Evolutionary conservation across 92 coral and sea anemone genomes (phyloP), one percentile per base, ranked within the genome.

Genomic region (Porites cylindrica): DNA sequence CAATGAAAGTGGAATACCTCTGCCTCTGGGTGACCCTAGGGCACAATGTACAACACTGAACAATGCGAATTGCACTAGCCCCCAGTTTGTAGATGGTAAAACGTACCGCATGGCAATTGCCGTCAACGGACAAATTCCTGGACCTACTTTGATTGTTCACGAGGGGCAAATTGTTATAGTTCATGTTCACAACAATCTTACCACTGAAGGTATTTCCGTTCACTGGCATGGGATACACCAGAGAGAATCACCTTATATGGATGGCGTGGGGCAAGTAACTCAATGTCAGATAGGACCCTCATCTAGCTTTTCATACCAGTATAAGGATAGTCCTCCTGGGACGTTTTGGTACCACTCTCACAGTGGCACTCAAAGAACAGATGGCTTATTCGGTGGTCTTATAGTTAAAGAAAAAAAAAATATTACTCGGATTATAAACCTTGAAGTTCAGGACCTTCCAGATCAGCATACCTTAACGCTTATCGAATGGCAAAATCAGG

Each of bases 71-170:
- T 90, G 93, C 63, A 90, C 91, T 26, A 7, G 75, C 12, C 88
- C 91, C 2, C 79, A 86, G 76, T 63, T 80, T 65, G 93, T 90
- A 0, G 93, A 90, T 81, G 91, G 93, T 54, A 79, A 81, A 61
- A 90, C 87, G 64, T 90, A 80, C 66, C 84, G 91, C 19, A 75
- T 85, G 53, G 84, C 77, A 24, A 92, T 94, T 51, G 86, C 94
- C 47, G 87, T 87, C 76, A 91, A 91, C 66, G 93, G 85, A 21
- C 91, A 81, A 83, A 91, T 91, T 58, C 96, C 96, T 24, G 94
- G 94, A 7, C 94, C 96, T 3, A 93, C 94, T 18, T 54, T 93
- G 18, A 92, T 91, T 38, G 47, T 38, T 38, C 47, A 38, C 47
- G 47, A 38, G 47, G 47, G 47, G 47, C 47, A 38, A 38, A 59